A percentile compares a stretch with the other conserved stretches of the same genome.
phyloP scores from a whole-genome alignment of 37 sponge, comb jelly and placozoan genomes.

The Eunapius fragilis region DNA sequence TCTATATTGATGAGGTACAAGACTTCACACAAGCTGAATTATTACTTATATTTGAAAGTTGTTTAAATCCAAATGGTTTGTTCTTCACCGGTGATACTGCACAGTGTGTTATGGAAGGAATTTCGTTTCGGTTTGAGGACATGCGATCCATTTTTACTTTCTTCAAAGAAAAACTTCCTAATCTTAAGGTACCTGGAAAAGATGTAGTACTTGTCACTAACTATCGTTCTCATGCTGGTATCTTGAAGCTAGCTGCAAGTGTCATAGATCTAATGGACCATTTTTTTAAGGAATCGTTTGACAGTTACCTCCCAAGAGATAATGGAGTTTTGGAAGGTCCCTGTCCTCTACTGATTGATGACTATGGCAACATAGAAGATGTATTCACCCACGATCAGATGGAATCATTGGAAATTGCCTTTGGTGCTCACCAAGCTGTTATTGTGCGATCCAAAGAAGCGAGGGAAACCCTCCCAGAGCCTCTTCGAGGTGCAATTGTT shows the following conservation, averaged over 20 bases:
- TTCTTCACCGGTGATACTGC: slow-evolving; percentile 50
- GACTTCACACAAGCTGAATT: slow-evolving; percentile 54
- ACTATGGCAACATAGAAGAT: not conserved
- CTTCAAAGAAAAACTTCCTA: not conserved
- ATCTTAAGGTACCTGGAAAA: not conserved
- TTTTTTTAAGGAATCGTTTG: slow-evolving; percentile 29
- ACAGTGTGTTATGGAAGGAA: slow-evolving; percentile 35
- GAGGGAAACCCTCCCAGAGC: slow-evolving; percentile 6
- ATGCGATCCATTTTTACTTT: slow-evolving; percentile 5
- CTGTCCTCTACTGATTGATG: slow-evolving; percentile 19
- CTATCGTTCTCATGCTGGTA: slow-evolving; percentile 47
- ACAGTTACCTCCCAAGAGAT: slow-evolving; percentile 31
- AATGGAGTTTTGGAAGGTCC: slow-evolving; percentile 37
- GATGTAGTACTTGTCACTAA: slow-evolving; percentile 1
- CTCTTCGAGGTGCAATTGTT: slow-evolving; percentile 8
- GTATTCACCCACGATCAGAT: not conserved
- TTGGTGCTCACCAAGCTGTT: slow-evolving; percentile 49
- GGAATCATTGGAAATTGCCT: not conserved
- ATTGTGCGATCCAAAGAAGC: slow-evolving; percentile 39
- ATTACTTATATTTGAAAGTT: slow-evolving; percentile 18
- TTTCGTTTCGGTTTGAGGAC: slow-evolving; percentile 44
- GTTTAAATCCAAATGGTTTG: slow-evolving; percentile 21
- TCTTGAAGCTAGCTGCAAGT: slow-evolving; percentile 36
- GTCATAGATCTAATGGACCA: slow-evolving; percentile 16
- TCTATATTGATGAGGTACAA: slow-evolving; percentile 52